Conservation (phyloP, 2,113 vertebrate genomes). For the Petrocephalus zakoni region DNA sequence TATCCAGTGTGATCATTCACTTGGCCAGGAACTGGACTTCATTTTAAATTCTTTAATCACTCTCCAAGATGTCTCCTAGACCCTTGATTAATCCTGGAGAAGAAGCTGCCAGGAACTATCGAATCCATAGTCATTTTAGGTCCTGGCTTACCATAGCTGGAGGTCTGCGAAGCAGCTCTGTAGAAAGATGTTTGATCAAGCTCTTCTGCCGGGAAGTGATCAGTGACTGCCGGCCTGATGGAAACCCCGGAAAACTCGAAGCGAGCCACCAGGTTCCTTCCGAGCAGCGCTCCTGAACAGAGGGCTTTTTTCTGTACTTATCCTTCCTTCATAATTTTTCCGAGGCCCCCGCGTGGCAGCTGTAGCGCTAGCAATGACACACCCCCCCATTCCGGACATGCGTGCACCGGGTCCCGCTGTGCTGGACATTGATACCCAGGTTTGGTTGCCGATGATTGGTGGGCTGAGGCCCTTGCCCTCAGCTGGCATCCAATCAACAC, state of each 20-base stretch:
- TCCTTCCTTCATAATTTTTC: neutral
- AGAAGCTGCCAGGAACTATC: neutral
- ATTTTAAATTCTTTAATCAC: slow-evolving; percentile 12
- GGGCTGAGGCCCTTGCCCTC: no score
- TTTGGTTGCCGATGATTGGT: no score
- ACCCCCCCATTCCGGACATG: neutral
- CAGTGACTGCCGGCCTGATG: neutral
- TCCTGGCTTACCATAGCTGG: no score
- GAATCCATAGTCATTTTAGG: neutral
- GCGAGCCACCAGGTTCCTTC: neutral
- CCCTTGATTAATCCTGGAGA: neutral
- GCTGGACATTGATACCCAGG: neutral
- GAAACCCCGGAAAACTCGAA: neutral
- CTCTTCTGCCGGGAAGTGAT: neutral
- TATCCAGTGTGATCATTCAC: neutral
- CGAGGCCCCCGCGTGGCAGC: neutral
- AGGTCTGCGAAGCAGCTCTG: neutral
- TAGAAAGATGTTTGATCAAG: neutral
- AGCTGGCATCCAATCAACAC: no score
- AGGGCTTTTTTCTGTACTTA: neutral
- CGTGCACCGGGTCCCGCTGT: neutral
- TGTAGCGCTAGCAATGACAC: neutral
- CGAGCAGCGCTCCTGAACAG: neutral
- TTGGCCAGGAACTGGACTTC: neutral
- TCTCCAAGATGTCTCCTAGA: neutral